phyloP scores from a whole-genome alignment of 2,888 invertebrate species.

The Pandemis corylana region DNA sequence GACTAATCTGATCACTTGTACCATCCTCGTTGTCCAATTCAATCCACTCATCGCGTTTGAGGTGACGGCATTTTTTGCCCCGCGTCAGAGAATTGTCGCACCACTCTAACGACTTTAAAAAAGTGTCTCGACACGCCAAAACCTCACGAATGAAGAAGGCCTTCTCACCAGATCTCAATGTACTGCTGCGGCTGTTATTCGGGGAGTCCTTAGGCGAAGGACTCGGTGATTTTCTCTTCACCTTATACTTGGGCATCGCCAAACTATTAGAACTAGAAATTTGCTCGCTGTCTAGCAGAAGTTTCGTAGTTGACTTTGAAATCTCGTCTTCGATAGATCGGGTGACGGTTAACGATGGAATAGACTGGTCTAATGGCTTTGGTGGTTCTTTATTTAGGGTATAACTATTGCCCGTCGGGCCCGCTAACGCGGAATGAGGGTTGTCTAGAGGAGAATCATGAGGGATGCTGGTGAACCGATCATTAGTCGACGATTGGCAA shows the following conservation, averaged over 20 bases:
- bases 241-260: slow-evolving; percentile 47
- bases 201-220: slow-evolving; percentile 54
- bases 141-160: slow-evolving; percentile 77
- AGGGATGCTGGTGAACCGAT: slow-evolving; percentile 43
- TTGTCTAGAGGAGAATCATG: slow-evolving; percentile 58
- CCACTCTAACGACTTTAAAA: slow-evolving; percentile 79
- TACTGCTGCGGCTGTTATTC: slow-evolving; percentile 61
- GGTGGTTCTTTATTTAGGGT: slow-evolving; percentile 57
- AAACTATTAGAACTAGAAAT: slow-evolving; percentile 57
- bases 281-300: slow-evolving; percentile 65
- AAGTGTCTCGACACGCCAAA: slow-evolving; percentile 74
- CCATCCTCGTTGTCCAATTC: slow-evolving; percentile 69
- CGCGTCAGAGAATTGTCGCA: slow-evolving; percentile 80
- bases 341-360: slow-evolving; percentile 52
- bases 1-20: slow-evolving; percentile 50
- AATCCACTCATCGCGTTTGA: slow-evolving; percentile 77
- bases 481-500: slow-evolving; percentile 54
- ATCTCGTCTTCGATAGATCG: slow-evolving; percentile 59
- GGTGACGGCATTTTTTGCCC: slow-evolving; percentile 69
- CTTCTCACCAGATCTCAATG: slow-evolving; percentile 78
- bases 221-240: slow-evolving; percentile 49
- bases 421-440: slow-evolving; percentile 65
- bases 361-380: slow-evolving; percentile 41
- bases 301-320: slow-evolving; percentile 64
- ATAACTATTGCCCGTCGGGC: slow-evolving; percentile 67